phyloP scores from a whole-genome alignment of 2,888 invertebrate species.

The Morpho deidamia region DNA sequence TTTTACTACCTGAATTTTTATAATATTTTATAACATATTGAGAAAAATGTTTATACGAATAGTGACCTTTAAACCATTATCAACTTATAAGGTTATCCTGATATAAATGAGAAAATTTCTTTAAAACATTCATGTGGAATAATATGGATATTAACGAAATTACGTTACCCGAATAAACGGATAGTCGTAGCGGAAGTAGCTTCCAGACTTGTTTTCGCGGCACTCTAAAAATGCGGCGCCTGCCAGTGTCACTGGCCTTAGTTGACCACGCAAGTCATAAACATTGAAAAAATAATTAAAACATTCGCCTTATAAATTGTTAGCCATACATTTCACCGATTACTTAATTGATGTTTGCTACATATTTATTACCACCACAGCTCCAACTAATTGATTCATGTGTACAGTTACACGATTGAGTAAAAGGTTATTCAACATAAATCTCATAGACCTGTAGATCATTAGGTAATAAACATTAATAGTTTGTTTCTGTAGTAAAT shows the following conservation, averaged over 20 bases:
- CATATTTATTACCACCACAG: conserved; percentile 18
- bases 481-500: no score
- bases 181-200: conserved; percentile 22
- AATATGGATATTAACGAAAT: no score
- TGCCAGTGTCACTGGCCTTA: conserved; percentile 64
- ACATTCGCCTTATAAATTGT: conserved; percentile 22
- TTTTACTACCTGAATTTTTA: no score
- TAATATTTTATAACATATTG: no score
- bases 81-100: no score
- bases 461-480: no score
- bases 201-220: conserved; percentile 26
- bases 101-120: no score
- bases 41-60: no score
- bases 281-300: conserved; percentile 27
- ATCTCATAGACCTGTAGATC: background rate
- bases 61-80: no score
- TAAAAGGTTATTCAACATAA: conserved; percentile 5
- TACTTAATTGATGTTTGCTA: conserved; percentile 24
- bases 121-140: no score
- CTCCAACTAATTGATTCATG: conserved; percentile 20
- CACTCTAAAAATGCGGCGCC: conserved; percentile 40
- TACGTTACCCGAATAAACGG: conserved; percentile 11
- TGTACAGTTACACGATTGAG: conserved; percentile 16
- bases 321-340: conserved; percentile 14
- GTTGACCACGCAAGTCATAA: conserved; percentile 28